Percentiles rank a stretch among this genome's conserved stretches.
Evolutionary conservation across 2,113 vertebrate species (phyloP).

Genomic region (Cyanoderma ruficeps): DNA sequence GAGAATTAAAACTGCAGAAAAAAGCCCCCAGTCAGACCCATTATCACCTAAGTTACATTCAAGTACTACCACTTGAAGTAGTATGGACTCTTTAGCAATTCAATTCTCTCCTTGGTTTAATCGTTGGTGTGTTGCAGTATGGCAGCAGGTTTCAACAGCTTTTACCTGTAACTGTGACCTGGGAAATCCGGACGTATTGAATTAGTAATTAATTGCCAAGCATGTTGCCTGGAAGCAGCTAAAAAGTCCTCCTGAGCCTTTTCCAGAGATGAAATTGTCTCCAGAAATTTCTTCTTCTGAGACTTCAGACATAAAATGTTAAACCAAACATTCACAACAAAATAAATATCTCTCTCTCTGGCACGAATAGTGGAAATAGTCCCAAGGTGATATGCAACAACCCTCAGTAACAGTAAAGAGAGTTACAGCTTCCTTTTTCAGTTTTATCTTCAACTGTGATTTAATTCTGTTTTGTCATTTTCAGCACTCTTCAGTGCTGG

Average conservation of each 20-base stretch:
- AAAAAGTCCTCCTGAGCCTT: background rate
- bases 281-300: background rate
- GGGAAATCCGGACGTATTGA: background rate
- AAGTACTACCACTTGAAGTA: background rate
- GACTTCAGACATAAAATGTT: background rate
- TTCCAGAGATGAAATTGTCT: background rate
- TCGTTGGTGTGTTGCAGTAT: background rate
- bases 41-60: background rate
- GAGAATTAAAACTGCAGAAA: background rate
- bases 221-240: background rate
- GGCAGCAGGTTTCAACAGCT: background rate
- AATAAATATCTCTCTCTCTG: background rate
- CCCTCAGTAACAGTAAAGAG: background rate
- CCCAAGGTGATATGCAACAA: background rate
- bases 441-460: background rate
- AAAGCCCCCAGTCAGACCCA: background rate
- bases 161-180: background rate
- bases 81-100: background rate
- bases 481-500: background rate
- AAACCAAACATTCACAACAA: background rate
- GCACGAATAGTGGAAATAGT: background rate
- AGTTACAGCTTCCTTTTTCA: background rate
- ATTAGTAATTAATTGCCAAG: background rate
- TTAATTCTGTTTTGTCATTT: background rate
- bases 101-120: background rate